phyloP scores from a whole-genome alignment of 2,797 vertebrate genomes.

The Takifugu ocellatus region DNA sequence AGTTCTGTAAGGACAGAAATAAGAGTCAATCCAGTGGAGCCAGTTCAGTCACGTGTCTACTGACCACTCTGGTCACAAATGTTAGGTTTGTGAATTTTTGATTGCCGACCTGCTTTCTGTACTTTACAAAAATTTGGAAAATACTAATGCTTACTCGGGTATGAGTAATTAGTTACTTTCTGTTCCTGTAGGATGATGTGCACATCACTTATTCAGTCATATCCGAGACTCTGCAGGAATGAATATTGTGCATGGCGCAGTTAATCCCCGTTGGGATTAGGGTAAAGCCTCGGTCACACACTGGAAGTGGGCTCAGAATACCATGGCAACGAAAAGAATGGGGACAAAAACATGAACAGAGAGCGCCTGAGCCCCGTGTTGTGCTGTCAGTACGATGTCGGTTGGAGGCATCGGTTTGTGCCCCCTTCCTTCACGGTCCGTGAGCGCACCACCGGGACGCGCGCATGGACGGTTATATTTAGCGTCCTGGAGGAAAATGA shows the following conservation, averaged over 20 bases:
- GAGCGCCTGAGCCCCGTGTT: conserved; percentile 11
- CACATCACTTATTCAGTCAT: not conserved
- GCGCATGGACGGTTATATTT: conserved; percentile 36
- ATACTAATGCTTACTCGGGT: no score
- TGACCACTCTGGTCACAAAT: no score
- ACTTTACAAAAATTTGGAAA: no score
- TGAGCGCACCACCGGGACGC: conserved; percentile 35
- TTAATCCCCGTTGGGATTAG: conserved; percentile 73
- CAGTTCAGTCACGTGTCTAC: not conserved
- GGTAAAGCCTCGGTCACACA: conserved; percentile 36
- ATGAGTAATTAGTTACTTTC: not conserved
- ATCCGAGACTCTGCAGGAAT: conserved; percentile 4
- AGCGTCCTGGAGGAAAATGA: conserved; percentile 29
- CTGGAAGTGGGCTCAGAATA: conserved; percentile 41
- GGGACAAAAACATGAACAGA: conserved; percentile 29
- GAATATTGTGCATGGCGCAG: conserved; percentile 19
- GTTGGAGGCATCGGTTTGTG: conserved; percentile 9
- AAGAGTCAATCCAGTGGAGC: not conserved
- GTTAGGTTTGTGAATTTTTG: no score
- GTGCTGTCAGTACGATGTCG: conserved; percentile 15
- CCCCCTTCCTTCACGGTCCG: not conserved
- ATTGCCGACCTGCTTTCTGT: no score
- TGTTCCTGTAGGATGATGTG: not conserved
- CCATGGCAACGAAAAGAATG: conserved; percentile 65
- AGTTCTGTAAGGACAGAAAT: no score